These are phyloP conservation scores for Drosophila mojavensis DNA, from an alignment of 1,140 invertebrate species.

Conservation along the genomic window DNA sequence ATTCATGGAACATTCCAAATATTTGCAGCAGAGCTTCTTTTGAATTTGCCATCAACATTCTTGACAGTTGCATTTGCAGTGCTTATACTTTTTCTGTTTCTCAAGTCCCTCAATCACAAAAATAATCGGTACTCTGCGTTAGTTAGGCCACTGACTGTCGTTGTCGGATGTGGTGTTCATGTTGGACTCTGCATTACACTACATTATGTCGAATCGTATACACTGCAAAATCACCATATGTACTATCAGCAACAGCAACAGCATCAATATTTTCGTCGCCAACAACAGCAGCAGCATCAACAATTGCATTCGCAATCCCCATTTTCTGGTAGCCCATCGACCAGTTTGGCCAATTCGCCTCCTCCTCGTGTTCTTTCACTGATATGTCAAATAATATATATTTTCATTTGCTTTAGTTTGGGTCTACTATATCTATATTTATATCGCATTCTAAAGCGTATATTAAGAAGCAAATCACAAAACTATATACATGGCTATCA, in stretches of 20 bases:
- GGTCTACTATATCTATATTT: conserved; percentile 93
- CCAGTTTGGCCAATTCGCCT: conserved; percentile 45
- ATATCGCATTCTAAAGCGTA: conserved; percentile 89
- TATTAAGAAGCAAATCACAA: conserved; percentile 88
- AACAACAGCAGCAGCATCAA: conserved; percentile 50
- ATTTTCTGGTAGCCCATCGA: conserved; percentile 14
- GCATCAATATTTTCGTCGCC: conserved; percentile 57
- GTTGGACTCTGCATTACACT: conserved; percentile 91
- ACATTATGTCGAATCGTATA: conserved; percentile 89
- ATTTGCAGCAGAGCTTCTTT: conserved; percentile 91
- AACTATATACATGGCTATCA: conserved; percentile 88
- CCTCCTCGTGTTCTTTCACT: conserved; percentile 87
- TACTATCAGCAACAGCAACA: conserved; percentile 74
- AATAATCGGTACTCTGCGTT: conserved; percentile 88
- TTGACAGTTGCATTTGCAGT: conserved; percentile 93
- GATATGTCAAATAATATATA: conserved; percentile 92
- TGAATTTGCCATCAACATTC: conserved; percentile 92
- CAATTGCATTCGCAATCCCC: conserved; percentile 18
- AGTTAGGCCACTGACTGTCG: conserved; percentile 89
- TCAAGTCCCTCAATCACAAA: conserved; percentile 88
- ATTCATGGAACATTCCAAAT: conserved; percentile 90
- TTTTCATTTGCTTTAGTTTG: conserved; percentile 90
- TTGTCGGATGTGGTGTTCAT: conserved; percentile 89
- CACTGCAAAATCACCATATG: conserved; percentile 68
- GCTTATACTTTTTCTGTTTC: conserved; percentile 92